Evolutionary conservation across 2,113 vertebrate species (phyloP), one percentile per base, ranked within the genome.

Genomic region (Amazona vittata): DNA sequence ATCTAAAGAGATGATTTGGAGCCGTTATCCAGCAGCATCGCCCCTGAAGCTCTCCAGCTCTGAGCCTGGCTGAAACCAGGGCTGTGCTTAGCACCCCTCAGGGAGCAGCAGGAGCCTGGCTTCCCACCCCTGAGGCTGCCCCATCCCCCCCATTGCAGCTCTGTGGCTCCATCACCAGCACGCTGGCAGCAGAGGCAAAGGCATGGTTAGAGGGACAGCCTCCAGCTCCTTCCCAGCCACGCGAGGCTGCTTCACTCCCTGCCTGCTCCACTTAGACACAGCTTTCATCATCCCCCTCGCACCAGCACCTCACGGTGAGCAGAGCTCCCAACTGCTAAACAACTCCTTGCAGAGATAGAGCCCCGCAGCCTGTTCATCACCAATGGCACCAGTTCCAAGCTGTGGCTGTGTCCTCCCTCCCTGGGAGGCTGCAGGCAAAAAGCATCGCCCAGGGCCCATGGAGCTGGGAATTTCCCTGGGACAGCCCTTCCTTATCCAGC

Each of bases 1-100:
- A 99, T 99, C 99, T 99, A 82, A 20, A 67, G 86, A 49, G 43
- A 44, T 2, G 57, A 18, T 43, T 68, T 16, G 29, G 0, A 31
- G 35, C 43, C 1, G 33, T 82, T 33, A 89, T 0, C 44, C 29
- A 43, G 35, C 6, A 20, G 29, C 60, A 35, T 24, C 6, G 6
- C 21, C 57, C 33, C 33, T 33, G 13, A 35, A 35, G 57, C 33
- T 24, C 57, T 22, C 21, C 57, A 59, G 57, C 33, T 15, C 57
- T 25, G 21, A 41, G 7, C 25, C 29, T 29, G 68, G 15, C 52
- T 10, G 8, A 68, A 86, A 25, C 28, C 60, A n/a, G 29, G 9
- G 10, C 33, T 49, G 50, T 47, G 21, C 69, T 26, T 14, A 18
- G 35, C 74, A 53, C 26, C 33, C 31, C 11, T 31, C 20, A 0